Evolutionary conservation across 2,797 vertebrate species (phyloP), one percentile per base, ranked within the genome.

Genomic region (Schizopygopsis pylzovi): DNA sequence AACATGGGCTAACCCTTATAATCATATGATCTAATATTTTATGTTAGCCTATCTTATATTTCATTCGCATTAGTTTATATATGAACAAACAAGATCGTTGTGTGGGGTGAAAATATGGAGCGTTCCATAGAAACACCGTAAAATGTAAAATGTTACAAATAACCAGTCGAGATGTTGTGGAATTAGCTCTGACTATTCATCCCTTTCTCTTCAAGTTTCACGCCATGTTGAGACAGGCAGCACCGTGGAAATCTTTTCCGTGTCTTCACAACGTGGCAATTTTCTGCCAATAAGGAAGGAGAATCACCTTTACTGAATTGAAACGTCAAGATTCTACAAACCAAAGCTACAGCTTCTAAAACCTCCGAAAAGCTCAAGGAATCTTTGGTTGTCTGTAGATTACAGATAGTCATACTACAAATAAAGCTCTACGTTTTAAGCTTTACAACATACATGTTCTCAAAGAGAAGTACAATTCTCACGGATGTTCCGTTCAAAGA

Each of bases 181-280:
- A 54, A 87, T 84, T 91, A 91, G 91, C 89, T 90, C 77, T 61
- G 87, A 86, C 91, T 88, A 93, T 94, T 94, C 90, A 93, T 73
- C 86, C 92, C 91, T 95, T 95, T 93, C 90, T 94, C 41, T 85
- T 33, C 78, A 59, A 70, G 90, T 95, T 96, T 96, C 96, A 96
- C 92, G 94, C 94, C 95, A 91, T 43, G 89, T 90, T 65, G 87
- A 87, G 33, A 86, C 91, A 92, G 90, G 93, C 90, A 92, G 95
- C 87, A 94, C 95, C 91, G 88, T 96, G 95, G 90, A 94, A 95
- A 95, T 94, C 91, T 70, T 91, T 89, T 88, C 89, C 91, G 90
- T 94, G 94, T 94, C 41, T 49, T 89, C 94, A 94, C 93, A 95
- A 90, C 93, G 90, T 91, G 86, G 88, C 88, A 86, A 96, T 97